Percentiles rank a stretch among this genome's conserved stretches.
Evolutionary conservation across 2,888 invertebrate species (phyloP).

Genomic region (Sialis fuliginosa): DNA sequence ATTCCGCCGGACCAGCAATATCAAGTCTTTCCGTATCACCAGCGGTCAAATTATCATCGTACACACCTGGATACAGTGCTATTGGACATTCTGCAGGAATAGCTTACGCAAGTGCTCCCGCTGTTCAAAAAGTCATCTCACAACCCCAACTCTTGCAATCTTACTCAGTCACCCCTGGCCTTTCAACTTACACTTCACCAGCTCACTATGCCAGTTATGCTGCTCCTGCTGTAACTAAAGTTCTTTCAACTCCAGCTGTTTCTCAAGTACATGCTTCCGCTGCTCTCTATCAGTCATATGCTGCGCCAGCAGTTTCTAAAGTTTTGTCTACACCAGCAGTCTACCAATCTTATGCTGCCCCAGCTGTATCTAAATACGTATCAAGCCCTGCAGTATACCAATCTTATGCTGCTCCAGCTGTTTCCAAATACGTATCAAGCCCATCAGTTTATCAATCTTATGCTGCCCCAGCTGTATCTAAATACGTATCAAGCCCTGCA

Average conservation of each 20-base stretch:
- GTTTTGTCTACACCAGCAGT: constrained; percentile 10
- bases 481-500: constrained; percentile 5
- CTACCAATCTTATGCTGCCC: constrained; percentile 10
- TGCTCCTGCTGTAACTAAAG: constrained; percentile 16
- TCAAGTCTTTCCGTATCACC: constrained; percentile 23
- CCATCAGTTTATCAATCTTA: constrained; percentile 7
- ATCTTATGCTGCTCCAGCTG: constrained; percentile 5
- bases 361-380: constrained; percentile 4
- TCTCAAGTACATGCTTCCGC: constrained; percentile 21
- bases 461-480: constrained; percentile 7
- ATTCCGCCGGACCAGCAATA: constrained; percentile 20
- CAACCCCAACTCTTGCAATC: neutral
- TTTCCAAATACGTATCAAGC: constrained; percentile 17
- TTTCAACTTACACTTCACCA: constrained; percentile 5
- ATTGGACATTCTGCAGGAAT: neutral
- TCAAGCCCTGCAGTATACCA: constrained; percentile 6
- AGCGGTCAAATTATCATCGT: constrained; percentile 5
- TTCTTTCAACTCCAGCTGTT: constrained; percentile 22
- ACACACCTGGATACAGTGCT: constrained; percentile 1
- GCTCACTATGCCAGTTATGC: constrained; percentile 11
- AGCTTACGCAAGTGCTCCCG: neutral
- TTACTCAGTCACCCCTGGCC: neutral
- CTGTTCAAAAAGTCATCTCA: neutral
- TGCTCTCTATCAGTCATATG: constrained; percentile 4
- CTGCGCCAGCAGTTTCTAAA: constrained; percentile 10